Conservation (phyloP, 2,888 invertebrate species). For the Scaeva pyrastri region DNA sequence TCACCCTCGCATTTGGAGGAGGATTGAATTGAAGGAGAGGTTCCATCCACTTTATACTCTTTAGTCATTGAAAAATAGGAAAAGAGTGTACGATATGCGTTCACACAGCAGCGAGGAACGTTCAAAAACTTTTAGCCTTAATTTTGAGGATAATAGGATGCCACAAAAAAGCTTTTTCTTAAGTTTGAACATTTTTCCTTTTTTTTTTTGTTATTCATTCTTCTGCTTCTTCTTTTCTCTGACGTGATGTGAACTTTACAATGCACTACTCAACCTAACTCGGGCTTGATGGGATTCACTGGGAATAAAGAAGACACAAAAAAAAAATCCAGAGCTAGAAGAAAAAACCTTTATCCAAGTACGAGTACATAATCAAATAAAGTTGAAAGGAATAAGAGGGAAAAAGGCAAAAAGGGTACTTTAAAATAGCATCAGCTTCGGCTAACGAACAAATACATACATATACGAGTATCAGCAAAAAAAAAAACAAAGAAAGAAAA, state of each 20-base stretch:
- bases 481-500: no score
- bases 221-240: slow-evolving; percentile 6
- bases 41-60: slow-evolving; percentile 65
- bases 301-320: background rate
- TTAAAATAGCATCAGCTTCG: slow-evolving; percentile 67
- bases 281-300: slow-evolving; percentile 69
- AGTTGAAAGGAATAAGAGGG: slow-evolving; percentile 44
- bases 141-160: slow-evolving; percentile 74
- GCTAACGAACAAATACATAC: slow-evolving; percentile 19
- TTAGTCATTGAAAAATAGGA: slow-evolving; percentile 35
- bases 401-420: slow-evolving; percentile 52
- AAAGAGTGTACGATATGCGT: slow-evolving; percentile 54
- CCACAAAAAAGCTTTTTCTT: slow-evolving; percentile 68
- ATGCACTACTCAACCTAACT: slow-evolving; percentile 63
- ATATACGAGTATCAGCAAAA: background rate
- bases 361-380: slow-evolving; percentile 70
- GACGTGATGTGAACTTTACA: slow-evolving; percentile 46
- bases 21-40: slow-evolving; percentile 19
- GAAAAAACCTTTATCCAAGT: slow-evolving; percentile 39
- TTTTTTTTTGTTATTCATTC: slow-evolving; percentile 16
- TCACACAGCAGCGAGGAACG: slow-evolving; percentile 52
- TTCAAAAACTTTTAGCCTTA: slow-evolving; percentile 74
- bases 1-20: no score
- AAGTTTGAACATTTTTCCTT: background rate
- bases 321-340: slow-evolving; percentile 12